Percentiles rank a stretch among this genome's conserved stretches.
phyloP scores from a whole-genome alignment of 2,113 vertebrate species.

The Sorex fumeus region DNA sequence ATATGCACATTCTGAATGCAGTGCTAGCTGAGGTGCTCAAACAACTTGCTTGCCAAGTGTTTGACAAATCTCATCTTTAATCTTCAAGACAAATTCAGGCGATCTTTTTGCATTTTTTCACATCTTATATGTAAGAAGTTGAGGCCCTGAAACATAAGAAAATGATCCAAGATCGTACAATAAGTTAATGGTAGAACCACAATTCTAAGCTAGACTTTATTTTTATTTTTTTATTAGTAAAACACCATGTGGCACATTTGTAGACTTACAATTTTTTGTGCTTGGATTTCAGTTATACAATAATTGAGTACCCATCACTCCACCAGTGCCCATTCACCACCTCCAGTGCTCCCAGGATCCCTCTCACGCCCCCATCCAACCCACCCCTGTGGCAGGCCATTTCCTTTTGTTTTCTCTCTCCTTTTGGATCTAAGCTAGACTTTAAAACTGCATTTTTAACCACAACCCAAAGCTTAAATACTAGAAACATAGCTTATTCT shows the following conservation, averaged over 20 bases:
- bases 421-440: conserved; percentile 14
- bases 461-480: neutral
- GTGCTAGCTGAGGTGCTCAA: too few relatives aligned
- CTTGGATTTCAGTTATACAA: too few relatives aligned
- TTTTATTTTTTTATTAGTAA: too few relatives aligned
- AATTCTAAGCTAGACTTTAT: conserved; percentile 25
- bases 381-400: too few relatives aligned
- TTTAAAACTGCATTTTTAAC: conserved; percentile 43
- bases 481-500: conserved; percentile 9
- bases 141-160: conserved; percentile 7
- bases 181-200: conserved; percentile 39
- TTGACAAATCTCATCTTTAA: conserved; percentile 41
- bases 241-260: too few relatives aligned
- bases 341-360: too few relatives aligned
- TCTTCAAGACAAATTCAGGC: conserved; percentile 40
- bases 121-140: conserved; percentile 53
- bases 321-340: too few relatives aligned
- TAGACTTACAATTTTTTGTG: too few relatives aligned
- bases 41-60: conserved; percentile 18
- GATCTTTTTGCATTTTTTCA: conserved; percentile 24
- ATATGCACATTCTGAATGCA: too few relatives aligned
- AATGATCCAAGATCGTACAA: neutral
- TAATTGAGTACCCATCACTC: too few relatives aligned
- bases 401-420: too few relatives aligned
- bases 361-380: too few relatives aligned